Percentiles rank a stretch among this genome's conserved stretches.
phyloP scores from a whole-genome alignment of 2,797 vertebrate genomes.

The Dendrocincla fuliginosa region DNA sequence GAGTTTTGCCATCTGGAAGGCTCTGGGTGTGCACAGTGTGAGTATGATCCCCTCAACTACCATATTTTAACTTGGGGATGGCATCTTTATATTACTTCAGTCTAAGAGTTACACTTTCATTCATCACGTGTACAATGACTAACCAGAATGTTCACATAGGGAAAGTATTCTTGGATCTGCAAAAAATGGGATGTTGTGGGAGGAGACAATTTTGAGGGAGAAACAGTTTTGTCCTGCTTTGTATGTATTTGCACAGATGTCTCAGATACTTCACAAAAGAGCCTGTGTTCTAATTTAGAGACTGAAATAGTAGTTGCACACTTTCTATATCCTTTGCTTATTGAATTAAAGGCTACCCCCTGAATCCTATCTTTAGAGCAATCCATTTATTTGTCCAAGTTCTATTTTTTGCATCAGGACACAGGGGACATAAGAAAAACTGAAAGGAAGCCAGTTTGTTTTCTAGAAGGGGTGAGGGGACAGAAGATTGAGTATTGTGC shows the following conservation, averaged over 20 bases:
- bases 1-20: conserved; percentile 86
- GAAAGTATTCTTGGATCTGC: neutral
- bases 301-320: neutral
- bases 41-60: conserved; percentile 2
- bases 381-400: neutral
- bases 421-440: neutral
- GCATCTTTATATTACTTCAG: neutral
- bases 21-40: conserved; percentile 88
- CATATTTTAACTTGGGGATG: neutral
- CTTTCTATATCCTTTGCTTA: neutral
- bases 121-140: neutral
- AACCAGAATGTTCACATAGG: neutral
- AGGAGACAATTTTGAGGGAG: neutral
- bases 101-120: neutral
- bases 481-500: neutral
- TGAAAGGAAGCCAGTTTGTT: neutral
- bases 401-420: neutral
- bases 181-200: neutral
- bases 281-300: neutral
- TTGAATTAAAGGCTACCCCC: neutral
- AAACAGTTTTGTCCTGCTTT: neutral
- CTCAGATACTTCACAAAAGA: neutral
- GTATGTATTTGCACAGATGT: conserved; percentile 26
- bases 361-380: neutral
- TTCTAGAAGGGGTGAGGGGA: neutral